phyloP scores from a whole-genome alignment of 1,140 invertebrate genomes.

The Zaprionus ghesquierei region DNA sequence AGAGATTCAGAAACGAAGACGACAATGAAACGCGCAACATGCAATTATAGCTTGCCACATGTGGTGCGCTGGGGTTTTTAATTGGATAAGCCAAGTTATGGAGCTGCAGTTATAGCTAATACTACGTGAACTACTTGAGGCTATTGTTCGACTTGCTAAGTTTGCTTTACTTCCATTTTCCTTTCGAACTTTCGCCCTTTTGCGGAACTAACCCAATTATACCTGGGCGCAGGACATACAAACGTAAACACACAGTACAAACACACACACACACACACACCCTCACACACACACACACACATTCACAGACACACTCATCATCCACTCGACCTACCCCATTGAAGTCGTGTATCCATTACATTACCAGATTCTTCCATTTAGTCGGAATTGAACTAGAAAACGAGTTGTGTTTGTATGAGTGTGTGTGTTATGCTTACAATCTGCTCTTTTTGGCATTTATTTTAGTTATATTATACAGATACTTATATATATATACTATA shows the following conservation, averaged over 20 bases:
- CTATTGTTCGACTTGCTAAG: slow-evolving; percentile 17
- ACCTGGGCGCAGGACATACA: too few species aligned
- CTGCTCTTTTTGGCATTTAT: slow-evolving; percentile 34
- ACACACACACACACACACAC: slow-evolving; percentile 1
- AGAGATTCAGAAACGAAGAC: too few species aligned
- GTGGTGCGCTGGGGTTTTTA: slow-evolving; percentile 44
- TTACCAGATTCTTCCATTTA: slow-evolving; percentile 70
- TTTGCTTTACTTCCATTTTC: background rate
- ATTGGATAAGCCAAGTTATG: slow-evolving; percentile 36
- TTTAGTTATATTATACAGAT: slow-evolving; percentile 9
- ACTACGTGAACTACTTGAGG: slow-evolving; percentile 3
- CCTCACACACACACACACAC: slow-evolving; percentile 6
- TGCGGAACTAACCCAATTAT: slow-evolving; percentile 61
- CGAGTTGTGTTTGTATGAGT: slow-evolving; percentile 45
- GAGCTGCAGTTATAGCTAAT: background rate
- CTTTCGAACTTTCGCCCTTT: slow-evolving; percentile 53
- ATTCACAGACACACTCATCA: slow-evolving; percentile 15
- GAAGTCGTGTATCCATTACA: slow-evolving; percentile 68
- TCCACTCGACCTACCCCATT: background rate
- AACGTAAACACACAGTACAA: slow-evolving; percentile 44
- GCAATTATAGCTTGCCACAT: slow-evolving; percentile 74
- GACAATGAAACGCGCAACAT: slow-evolving; percentile 68
- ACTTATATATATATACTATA: background rate
- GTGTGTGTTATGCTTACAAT: slow-evolving; percentile 48
- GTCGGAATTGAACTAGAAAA: slow-evolving; percentile 79